Conservation (phyloP, 2,797 vertebrate genomes). For the Leptoclinus maculatus region DNA sequence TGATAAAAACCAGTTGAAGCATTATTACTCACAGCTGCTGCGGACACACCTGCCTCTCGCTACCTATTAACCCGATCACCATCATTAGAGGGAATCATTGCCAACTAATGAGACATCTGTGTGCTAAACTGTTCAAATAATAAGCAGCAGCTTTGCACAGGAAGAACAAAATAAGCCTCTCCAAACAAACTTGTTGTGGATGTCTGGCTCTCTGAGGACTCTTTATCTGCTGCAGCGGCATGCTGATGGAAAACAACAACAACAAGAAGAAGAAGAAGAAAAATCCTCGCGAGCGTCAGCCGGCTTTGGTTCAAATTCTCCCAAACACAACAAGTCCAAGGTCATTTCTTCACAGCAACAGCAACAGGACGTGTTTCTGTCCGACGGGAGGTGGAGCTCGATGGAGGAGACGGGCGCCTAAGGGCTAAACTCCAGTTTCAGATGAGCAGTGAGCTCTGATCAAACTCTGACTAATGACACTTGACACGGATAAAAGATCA, state of each 20-base stretch:
- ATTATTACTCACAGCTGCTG: background rate
- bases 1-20: no score
- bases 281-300: background rate
- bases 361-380: slow-evolving; percentile 28
- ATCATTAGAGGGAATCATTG: slow-evolving; percentile 26
- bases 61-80: slow-evolving; percentile 23
- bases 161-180: slow-evolving; percentile 13
- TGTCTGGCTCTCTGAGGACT: slow-evolving; percentile 30
- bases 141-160: slow-evolving; percentile 18
- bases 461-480: slow-evolving; percentile 12
- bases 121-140: slow-evolving; percentile 14
- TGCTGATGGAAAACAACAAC: slow-evolving; percentile 9
- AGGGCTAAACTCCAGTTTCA: slow-evolving; percentile 40
- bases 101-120: slow-evolving; percentile 42
- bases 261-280: slow-evolving; percentile 36
- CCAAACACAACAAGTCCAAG: slow-evolving; percentile 46
- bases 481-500: slow-evolving; percentile 4
- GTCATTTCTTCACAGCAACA: slow-evolving; percentile 40
- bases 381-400: slow-evolving; percentile 38
- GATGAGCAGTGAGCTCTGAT: slow-evolving; percentile 13
- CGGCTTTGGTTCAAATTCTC: slow-evolving; percentile 26
- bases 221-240: slow-evolving; percentile 27
- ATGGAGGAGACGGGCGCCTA: slow-evolving; percentile 25
- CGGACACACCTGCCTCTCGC: slow-evolving; percentile 20
- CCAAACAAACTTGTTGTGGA: slow-evolving; percentile 50